Base-by-base conservation (phyloP, 2,113 vertebrate genomes). In the Channa argus region DNA sequence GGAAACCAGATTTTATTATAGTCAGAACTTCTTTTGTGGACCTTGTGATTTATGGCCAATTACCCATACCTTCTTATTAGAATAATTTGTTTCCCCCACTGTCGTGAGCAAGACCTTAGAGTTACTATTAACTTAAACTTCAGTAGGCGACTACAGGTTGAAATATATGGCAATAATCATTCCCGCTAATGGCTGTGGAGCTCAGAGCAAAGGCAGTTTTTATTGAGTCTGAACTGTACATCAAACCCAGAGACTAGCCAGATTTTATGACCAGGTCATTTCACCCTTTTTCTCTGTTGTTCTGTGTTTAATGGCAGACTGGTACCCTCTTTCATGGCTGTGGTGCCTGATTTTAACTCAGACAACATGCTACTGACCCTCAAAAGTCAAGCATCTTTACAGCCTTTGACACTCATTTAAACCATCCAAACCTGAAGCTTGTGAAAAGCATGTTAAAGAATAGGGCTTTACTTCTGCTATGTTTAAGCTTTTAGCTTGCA, bases 101-200 rank as follows among this genome's bases (percentile, higher is more conserved):
- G 81, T 86, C 82, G 86, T 54, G 47, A 56, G 68, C 80, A 68
- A 79, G 76, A 81, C 78, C 55, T 82, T 84, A 66, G 69, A 89
- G 80, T 88, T 78, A 78, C 84, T 83, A 76, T 90, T 87, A 90
- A 73, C 70, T 58, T 44, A 79, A 82, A 81, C 88, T 89, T 93
- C 88, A 91, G 89, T 87, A 79, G 84, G 77, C 85, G 69, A 90
- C 84, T 84, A 81, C 63, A 80, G 81, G 68, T 84, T 74, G 61
- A 90, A 89, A 93, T 93, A 91, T 93, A 93, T 87, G 78, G 77
- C 78, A 37, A 83, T 75, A 87, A 90, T 91, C 79, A 93, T 93
- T 92, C 82, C 78, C 67, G 84, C 81, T 92, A 94, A 93, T 91
- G 88, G 86, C 69, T 64, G n/a, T 37, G 47, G 63, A 70, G 64